phyloP scores from a whole-genome alignment of 2,113 vertebrate genomes.

The Notiomystis cincta region DNA sequence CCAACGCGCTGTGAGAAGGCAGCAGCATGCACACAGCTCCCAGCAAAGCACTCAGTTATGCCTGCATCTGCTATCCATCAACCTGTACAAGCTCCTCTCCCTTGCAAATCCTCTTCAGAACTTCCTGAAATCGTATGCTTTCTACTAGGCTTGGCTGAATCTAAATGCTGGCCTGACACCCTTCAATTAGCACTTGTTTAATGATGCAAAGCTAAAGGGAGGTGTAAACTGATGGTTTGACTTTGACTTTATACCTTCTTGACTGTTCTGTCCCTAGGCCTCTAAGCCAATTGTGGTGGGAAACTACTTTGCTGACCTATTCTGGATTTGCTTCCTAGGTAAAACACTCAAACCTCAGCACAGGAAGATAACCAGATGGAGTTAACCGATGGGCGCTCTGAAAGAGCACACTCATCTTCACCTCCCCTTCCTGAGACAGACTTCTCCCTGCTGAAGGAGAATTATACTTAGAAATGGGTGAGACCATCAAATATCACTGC shows the following conservation, averaged over 20 bases:
- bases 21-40: constrained; percentile 13
- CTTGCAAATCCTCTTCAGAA: background rate
- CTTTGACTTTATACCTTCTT: background rate
- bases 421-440: background rate
- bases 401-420: background rate
- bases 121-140: background rate
- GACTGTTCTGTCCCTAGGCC: background rate
- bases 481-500: background rate
- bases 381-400: background rate
- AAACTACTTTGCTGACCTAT: background rate
- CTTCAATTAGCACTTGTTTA: background rate
- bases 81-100: background rate
- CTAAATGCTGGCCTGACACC: background rate
- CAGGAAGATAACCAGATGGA: background rate
- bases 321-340: background rate
- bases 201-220: background rate
- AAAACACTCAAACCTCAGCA: background rate
- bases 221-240: background rate
- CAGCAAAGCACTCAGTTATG: background rate
- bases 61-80: background rate
- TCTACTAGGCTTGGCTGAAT: background rate
- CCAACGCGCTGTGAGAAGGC: background rate
- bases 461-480: background rate
- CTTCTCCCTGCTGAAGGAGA: background rate
- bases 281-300: background rate